phyloP scores from a whole-genome alignment of 2,113 vertebrate species.

The Mormoops blainvillei region DNA sequence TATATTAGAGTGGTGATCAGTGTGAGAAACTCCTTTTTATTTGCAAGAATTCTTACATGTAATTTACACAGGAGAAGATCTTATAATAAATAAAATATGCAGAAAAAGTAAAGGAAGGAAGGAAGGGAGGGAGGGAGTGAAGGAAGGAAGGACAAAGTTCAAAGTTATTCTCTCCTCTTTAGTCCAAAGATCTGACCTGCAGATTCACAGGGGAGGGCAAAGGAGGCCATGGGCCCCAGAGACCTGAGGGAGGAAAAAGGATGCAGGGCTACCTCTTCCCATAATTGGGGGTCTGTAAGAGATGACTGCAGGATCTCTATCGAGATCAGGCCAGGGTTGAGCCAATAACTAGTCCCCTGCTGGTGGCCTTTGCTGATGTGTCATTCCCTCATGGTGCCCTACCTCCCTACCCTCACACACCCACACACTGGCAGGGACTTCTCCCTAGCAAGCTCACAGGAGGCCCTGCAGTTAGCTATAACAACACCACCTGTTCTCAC shows the following conservation, averaged over 20 bases:
- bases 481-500: not conserved
- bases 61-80: not conserved
- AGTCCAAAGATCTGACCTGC: not conserved
- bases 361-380: not conserved
- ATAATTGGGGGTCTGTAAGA: not conserved
- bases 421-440: not conserved
- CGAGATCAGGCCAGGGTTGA: not conserved
- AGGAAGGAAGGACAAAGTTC: not conserved
- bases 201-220: too few species aligned
- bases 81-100: not conserved
- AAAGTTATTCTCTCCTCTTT: not conserved
- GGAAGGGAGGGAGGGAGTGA: fast-evolving
- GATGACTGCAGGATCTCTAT: not conserved
- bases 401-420: not conserved
- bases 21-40: not conserved
- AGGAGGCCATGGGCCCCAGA: not conserved
- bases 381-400: fast-evolving
- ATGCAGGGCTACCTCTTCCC: not conserved
- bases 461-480: not conserved
- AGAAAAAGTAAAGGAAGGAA: not conserved
- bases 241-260: not conserved
- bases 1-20: not conserved
- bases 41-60: not conserved
- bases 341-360: too few species aligned
- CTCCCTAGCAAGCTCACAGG: not conserved